phyloP scores from a whole-genome alignment of 2,888 invertebrate species.

The Schizotus pectinicornis region DNA sequence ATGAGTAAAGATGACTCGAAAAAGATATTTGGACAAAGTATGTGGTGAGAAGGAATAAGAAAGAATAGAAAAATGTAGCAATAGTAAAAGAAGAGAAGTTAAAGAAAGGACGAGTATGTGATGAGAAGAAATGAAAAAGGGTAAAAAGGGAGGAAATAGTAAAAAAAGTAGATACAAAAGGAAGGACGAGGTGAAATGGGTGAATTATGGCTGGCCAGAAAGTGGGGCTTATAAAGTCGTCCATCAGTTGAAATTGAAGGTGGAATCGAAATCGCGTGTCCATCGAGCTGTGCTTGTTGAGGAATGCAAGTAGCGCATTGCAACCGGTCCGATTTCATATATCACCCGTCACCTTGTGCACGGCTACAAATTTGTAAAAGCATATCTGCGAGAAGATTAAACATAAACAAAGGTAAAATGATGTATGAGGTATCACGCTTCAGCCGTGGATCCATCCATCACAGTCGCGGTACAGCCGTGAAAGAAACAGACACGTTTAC shows the following conservation, averaged over 20 bases:
- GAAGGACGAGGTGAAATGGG: too few species aligned
- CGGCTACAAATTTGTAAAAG: conserved; percentile 51
- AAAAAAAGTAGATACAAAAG: too few species aligned
- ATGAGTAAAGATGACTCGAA: too few species aligned
- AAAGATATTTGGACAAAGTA: too few species aligned
- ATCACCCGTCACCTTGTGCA: conserved; percentile 42
- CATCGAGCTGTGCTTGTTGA: background rate
- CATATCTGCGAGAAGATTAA: conserved; percentile 55
- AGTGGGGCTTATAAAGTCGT: too few species aligned
- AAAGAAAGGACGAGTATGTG: too few species aligned
- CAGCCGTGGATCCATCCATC: conserved; percentile 52
- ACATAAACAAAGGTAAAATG: conserved; percentile 58
- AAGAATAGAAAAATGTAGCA: too few species aligned
- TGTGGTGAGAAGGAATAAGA: too few species aligned
- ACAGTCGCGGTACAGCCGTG: conserved; percentile 46
- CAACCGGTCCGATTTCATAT: conserved; percentile 27
- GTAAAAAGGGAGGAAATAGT: too few species aligned
- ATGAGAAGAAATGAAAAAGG: too few species aligned
- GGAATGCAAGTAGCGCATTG: background rate
- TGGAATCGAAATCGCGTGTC: background rate
- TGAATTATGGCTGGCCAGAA: too few species aligned
- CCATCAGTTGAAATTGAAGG: background rate
- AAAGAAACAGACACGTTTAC: conserved; percentile 44
- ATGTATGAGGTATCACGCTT: conserved; percentile 55
- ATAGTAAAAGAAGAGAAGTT: too few species aligned